A percentile compares a stretch with the other conserved stretches of the same genome.
Evolutionary conservation across 2,797 vertebrate genomes (phyloP).

Genomic region (Geotrypetes seraphini): DNA sequence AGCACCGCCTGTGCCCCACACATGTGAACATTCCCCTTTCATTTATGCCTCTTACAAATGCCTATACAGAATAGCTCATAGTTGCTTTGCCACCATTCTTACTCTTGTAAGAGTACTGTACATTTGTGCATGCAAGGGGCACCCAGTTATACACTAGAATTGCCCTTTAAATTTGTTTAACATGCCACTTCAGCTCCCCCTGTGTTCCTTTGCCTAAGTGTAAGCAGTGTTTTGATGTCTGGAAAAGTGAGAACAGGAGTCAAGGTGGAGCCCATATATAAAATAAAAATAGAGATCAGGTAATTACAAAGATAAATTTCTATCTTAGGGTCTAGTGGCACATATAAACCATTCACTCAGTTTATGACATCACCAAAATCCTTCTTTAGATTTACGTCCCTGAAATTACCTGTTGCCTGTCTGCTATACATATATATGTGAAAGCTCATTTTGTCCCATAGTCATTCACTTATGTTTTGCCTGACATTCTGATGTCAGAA

Average conservation of each 20-base stretch:
- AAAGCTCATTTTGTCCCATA: too few species aligned
- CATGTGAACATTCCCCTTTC: too few species aligned
- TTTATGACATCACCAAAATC: constrained; percentile 1
- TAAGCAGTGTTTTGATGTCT: not conserved
- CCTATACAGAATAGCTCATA: too few species aligned
- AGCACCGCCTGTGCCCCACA: too few species aligned
- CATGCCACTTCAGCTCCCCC: not conserved
- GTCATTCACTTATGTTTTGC: too few species aligned
- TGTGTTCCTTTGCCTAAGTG: not conserved
- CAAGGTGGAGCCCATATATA: constrained; percentile 12
- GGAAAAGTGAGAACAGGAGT: constrained; percentile 17
- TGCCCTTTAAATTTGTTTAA: not conserved
- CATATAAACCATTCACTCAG: constrained; percentile 10
- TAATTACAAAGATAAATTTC: constrained; percentile 14
- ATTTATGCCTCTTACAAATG: too few species aligned
- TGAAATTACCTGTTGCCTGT: constrained; percentile 10
- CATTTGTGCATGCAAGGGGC: too few species aligned
- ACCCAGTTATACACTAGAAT: too few species aligned
- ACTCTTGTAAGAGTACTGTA: too few species aligned
- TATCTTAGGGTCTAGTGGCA: constrained; percentile 2
- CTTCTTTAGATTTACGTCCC: constrained; percentile 14
- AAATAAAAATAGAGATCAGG: constrained; percentile 10
- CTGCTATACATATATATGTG: too few species aligned
- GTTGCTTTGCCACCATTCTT: too few species aligned
- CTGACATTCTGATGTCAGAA: too few species aligned